These are phyloP conservation scores for Eilema depressum DNA, from an alignment of 2,888 invertebrate genomes.

Conservation along the genomic window DNA sequence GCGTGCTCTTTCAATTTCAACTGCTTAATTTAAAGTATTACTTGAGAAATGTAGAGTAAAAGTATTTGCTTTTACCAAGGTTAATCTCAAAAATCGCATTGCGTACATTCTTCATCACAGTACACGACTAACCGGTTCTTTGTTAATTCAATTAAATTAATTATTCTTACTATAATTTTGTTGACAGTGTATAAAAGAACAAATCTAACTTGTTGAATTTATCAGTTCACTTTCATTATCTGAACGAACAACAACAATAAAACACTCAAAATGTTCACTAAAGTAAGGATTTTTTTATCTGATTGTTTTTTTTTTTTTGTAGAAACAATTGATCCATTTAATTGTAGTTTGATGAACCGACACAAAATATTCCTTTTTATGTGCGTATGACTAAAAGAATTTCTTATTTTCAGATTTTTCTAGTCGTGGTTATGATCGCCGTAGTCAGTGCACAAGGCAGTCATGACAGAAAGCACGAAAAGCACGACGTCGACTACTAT, in stretches of 20 bases:
- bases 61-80: neutral
- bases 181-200: too few relatives aligned
- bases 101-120: neutral
- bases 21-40: too few relatives aligned
- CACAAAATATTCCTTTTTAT: too few relatives aligned
- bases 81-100: neutral
- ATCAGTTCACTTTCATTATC: constrained; percentile 11
- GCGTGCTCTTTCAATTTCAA: too few relatives aligned
- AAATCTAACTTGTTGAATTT: neutral
- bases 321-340: too few relatives aligned
- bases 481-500: constrained; percentile 27
- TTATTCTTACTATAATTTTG: too few relatives aligned
- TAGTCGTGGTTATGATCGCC: constrained; percentile 9
- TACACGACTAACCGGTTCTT: neutral
- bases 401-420: neutral
- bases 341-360: too few relatives aligned
- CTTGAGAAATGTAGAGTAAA: neutral
- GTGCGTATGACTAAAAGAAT: too few relatives aligned
- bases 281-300: constrained; percentile 3
- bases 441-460: constrained; percentile 13
- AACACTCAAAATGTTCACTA: constrained; percentile 2
- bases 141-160: neutral
- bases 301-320: too few relatives aligned
- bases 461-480: constrained; percentile 20
- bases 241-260: neutral